phyloP scores from a whole-genome alignment of 2,888 invertebrate genomes.

The Drosophila demipolita region DNA sequence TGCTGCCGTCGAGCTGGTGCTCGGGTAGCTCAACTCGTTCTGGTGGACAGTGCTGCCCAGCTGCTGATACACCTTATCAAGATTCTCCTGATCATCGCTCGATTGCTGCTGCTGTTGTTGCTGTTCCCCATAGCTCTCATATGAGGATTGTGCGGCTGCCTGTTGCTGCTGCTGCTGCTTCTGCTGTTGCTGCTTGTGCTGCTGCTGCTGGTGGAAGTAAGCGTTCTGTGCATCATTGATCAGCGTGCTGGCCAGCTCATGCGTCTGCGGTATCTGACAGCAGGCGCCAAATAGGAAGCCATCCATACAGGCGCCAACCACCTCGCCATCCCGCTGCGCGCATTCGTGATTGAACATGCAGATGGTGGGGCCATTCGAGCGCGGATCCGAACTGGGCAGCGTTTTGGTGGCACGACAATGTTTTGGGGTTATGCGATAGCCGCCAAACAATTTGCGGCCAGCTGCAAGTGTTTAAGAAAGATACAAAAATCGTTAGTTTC shows the following conservation, averaged over 20 bases:
- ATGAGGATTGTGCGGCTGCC: conserved; percentile 64
- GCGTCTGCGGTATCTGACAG: conserved; percentile 89
- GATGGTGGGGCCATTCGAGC: conserved; percentile 89
- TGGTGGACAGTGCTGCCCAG: conserved; percentile 57
- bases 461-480: conserved; percentile 71
- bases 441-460: conserved; percentile 91
- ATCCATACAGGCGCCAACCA: conserved; percentile 96
- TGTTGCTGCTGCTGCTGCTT: conserved; percentile 63
- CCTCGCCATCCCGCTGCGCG: conserved; percentile 90
- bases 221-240: conserved; percentile 81
- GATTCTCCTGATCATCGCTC: conserved; percentile 65
- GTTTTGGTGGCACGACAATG: conserved; percentile 91
- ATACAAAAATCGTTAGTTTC: neutral
- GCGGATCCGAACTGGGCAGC: conserved; percentile 86
- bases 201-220: conserved; percentile 75
- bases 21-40: conserved; percentile 23
- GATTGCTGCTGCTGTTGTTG: conserved; percentile 52
- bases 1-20: conserved; percentile 58
- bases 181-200: conserved; percentile 57
- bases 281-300: conserved; percentile 93
- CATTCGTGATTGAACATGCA: conserved; percentile 98
- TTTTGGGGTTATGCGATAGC: conserved; percentile 93
- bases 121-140: conserved; percentile 68
- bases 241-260: conserved; percentile 83
- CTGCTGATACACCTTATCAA: conserved; percentile 79